Percentiles rank a stretch among this genome's conserved stretches.
phyloP scores from a whole-genome alignment of 2,888 invertebrate genomes.

The Hymenopus coronatus region DNA sequence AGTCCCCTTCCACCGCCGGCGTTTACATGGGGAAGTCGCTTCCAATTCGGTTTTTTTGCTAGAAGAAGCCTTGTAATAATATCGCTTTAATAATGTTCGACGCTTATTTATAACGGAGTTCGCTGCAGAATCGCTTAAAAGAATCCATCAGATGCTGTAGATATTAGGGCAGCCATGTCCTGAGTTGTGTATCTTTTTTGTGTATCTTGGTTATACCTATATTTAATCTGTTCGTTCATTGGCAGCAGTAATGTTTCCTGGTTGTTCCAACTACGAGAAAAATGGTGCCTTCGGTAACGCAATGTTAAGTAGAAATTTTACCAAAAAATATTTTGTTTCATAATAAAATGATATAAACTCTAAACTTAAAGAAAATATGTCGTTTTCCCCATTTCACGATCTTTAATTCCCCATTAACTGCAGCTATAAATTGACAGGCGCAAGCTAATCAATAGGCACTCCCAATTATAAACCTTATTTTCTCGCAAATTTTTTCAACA shows the following conservation, averaged over 20 bases:
- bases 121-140: neutral
- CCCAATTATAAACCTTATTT: no score
- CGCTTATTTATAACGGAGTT: constrained; percentile 7
- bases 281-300: no score
- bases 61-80: neutral
- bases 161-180: neutral
- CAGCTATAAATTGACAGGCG: no score
- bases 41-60: neutral
- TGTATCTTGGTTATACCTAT: neutral
- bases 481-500: no score
- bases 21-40: neutral
- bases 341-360: no score
- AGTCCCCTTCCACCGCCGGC: neutral
- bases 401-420: no score
- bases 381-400: no score
- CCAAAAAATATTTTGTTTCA: no score
- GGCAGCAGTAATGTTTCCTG: neutral
- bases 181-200: neutral
- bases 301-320: no score
- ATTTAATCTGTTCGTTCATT: neutral
- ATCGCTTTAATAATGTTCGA: neutral
- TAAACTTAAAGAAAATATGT: no score
- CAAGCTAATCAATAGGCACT: no score
- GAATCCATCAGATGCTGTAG: neutral
- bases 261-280: no score